A percentile compares a stretch with the other conserved stretches of the same genome.
Evolutionary conservation across 2,113 vertebrate species (phyloP).

Genomic region (Tricholaema leucomelas): DNA sequence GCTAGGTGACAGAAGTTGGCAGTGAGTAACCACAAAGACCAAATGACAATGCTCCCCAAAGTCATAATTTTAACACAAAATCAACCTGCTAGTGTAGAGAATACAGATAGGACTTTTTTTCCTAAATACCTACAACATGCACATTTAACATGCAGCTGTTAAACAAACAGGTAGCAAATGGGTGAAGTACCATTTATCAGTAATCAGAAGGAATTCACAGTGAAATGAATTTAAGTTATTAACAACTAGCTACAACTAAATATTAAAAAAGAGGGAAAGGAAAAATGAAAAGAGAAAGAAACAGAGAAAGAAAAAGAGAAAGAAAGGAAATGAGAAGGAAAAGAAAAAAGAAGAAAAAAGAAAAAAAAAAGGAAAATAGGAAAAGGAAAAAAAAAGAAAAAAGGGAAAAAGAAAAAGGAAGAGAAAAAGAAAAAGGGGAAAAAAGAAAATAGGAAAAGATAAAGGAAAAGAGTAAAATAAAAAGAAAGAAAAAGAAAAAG

Average conservation of each 20-base stretch:
- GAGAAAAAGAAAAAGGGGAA: too few relatives aligned
- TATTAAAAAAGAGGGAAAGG: not conserved
- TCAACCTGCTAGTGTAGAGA: not conserved
- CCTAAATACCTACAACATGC: not conserved
- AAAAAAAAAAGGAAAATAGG: too few relatives aligned
- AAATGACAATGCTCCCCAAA: not conserved
- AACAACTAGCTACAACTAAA: not conserved
- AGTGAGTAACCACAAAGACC: constrained; percentile 23
- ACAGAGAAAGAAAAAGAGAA: too few relatives aligned
- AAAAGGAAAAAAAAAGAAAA: too few relatives aligned
- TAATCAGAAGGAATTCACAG: not conserved
- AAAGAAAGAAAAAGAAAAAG: too few relatives aligned
- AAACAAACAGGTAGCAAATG: constrained; percentile 1
- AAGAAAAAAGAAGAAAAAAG: not conserved
- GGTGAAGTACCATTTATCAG: constrained; percentile 17
- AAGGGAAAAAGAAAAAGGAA: too few relatives aligned
- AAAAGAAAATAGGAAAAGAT: too few relatives aligned
- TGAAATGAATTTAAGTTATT: constrained; percentile 30
- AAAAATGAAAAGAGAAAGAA: too few relatives aligned
- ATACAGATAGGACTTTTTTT: not conserved
- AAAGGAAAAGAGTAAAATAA: too few relatives aligned
- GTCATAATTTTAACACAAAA: not conserved
- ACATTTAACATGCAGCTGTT: not conserved
- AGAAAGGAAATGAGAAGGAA: not conserved
- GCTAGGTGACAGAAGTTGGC: not conserved